A percentile compares a stretch with the other conserved stretches of the same genome.
These are phyloP conservation scores for Actenoides lindsayi DNA, from an alignment of 2,113 vertebrate species.

Conservation along the genomic window DNA sequence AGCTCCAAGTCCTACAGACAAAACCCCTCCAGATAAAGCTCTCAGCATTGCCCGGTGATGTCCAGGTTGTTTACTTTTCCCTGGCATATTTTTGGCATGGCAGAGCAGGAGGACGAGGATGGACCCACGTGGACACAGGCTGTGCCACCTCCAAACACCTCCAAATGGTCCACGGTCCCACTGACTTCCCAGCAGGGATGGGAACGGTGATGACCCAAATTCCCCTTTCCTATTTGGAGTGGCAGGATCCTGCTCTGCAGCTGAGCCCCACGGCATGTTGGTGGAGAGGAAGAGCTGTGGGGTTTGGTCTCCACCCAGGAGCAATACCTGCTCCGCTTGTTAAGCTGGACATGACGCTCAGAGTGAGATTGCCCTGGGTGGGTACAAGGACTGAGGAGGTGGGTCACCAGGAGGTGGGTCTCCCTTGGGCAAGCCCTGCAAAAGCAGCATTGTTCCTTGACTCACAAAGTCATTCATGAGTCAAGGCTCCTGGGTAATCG, in stretches of 20 bases:
- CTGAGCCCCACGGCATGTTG: fast-evolving
- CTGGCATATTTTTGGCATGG: not conserved
- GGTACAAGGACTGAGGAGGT: not conserved
- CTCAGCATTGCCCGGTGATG: not conserved
- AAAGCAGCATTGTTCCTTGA: not conserved
- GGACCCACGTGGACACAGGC: not conserved
- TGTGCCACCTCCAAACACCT: not conserved
- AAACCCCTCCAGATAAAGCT: not conserved
- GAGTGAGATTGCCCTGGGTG: not conserved
- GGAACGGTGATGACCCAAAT: fast-evolving
- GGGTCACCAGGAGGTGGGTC: not conserved
- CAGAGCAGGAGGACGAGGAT: not conserved
- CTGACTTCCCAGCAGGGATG: not conserved
- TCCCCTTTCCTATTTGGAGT: not conserved
- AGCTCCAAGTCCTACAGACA: not conserved
- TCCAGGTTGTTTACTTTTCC: not conserved
- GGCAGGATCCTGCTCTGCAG: not conserved
- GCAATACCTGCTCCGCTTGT: not conserved
- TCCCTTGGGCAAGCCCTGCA: not conserved
- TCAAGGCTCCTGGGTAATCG: not conserved
- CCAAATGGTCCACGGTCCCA: not conserved
- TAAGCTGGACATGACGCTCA: not conserved
- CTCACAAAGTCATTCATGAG: conserved; percentile 11
- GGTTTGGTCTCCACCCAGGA: not conserved
- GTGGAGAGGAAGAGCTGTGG: not conserved